A percentile compares a stretch with the other conserved stretches of the same genome.
Conservation (phyloP, 2,888 invertebrate species). For the Netelia inedita region DNA sequence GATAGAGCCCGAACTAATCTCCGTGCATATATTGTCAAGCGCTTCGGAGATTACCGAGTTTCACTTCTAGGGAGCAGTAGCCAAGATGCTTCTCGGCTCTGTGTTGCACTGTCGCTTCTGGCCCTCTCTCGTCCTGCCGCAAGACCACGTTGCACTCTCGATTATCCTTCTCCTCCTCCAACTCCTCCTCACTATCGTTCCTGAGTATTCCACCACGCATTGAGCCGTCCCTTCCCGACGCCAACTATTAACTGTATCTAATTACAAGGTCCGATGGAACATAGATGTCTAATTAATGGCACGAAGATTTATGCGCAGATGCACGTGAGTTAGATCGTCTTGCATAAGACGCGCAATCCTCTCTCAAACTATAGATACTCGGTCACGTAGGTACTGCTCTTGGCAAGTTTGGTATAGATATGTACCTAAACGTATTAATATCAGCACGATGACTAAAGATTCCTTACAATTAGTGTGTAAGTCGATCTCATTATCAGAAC, state of each 20-base stretch:
- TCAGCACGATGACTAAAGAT: too few species aligned
- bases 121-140: slow-evolving; percentile 16
- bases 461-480: too few species aligned
- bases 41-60: slow-evolving; percentile 80
- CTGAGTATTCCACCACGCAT: slow-evolving; percentile 36
- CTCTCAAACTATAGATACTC: slow-evolving; percentile 20
- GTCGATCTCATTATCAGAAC: too few species aligned
- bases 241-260: slow-evolving; percentile 84
- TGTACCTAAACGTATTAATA: too few species aligned
- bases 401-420: too few species aligned
- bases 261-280: slow-evolving; percentile 83
- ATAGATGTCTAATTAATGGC: slow-evolving; percentile 84
- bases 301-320: slow-evolving; percentile 82
- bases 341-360: slow-evolving; percentile 77
- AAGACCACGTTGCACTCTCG: background rate
- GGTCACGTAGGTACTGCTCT: slow-evolving; percentile 17
- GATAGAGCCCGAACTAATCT: slow-evolving; percentile 70
- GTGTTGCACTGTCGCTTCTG: slow-evolving; percentile 56
- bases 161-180: background rate
- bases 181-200: slow-evolving; percentile 7
- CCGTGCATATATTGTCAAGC: slow-evolving; percentile 72
- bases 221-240: slow-evolving; percentile 68
- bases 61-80: slow-evolving; percentile 74
- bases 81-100: slow-evolving; percentile 76
- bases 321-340: slow-evolving; percentile 81